Percentiles rank a stretch among this genome's conserved stretches.
These are phyloP conservation scores for crab-eating macaque (Macaca fascicularis) DNA, from an alignment of 2,113 vertebrate genomes.

Conservation along the genomic window DNA sequence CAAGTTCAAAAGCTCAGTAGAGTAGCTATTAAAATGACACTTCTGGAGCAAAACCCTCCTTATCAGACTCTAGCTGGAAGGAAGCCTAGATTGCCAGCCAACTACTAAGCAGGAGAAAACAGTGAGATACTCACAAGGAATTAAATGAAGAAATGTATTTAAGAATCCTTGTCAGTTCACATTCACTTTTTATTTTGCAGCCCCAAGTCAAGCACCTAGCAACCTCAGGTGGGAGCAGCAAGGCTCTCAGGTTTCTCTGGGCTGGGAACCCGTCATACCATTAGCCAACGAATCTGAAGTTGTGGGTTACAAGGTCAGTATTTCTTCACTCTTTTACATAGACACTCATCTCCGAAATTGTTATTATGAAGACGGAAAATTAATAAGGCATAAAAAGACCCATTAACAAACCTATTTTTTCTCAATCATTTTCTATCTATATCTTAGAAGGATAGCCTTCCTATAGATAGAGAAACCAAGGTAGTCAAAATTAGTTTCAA, in stretches of 20 bases:
- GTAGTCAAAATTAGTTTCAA: neutral
- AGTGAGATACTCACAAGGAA: neutral
- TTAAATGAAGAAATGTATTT: neutral
- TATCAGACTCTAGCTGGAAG: slow-evolving; percentile 39
- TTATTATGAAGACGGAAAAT: neutral
- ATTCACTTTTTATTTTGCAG: slow-evolving; percentile 77
- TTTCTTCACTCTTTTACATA: neutral
- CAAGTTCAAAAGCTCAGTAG: slow-evolving; percentile 57
- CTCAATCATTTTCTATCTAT: neutral
- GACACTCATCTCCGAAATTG: neutral
- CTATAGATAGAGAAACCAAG: neutral
- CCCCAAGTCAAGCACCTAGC: slow-evolving; percentile 92
- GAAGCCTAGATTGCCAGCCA: neutral
- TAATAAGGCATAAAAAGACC: neutral
- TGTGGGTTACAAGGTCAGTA: slow-evolving; percentile 95
- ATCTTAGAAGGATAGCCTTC: neutral
- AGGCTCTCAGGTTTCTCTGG: slow-evolving; percentile 93
- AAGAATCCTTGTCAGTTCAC: neutral
- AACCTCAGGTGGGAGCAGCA: slow-evolving; percentile 96
- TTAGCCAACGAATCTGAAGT: slow-evolving; percentile 96
- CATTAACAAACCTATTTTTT: neutral
- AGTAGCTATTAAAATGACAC: slow-evolving; percentile 70
- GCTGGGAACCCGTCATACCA: slow-evolving; percentile 94
- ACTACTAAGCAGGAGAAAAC: neutral
- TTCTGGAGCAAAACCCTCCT: slow-evolving; percentile 31